Conservation (phyloP, 37 sponge, comb jelly and placozoan genomes). For the Mnemiopsis leidyi region DNA sequence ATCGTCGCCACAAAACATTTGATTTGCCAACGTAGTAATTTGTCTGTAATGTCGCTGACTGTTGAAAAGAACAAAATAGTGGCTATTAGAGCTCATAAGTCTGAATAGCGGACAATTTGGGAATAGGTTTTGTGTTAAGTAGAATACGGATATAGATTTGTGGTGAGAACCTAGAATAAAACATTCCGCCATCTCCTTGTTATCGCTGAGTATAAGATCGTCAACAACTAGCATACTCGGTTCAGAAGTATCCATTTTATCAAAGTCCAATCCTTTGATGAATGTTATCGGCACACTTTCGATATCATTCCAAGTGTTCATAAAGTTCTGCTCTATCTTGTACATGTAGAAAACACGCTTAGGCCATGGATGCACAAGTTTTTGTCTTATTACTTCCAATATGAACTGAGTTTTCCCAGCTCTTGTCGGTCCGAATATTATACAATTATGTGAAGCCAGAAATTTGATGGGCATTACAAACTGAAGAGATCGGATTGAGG, state of each 20-base stretch:
- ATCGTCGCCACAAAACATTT: not conserved
- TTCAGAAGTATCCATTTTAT: conserved; percentile 33
- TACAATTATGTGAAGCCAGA: not conserved
- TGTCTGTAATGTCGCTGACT: not conserved
- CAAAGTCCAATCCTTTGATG: conserved; percentile 1
- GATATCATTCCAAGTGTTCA: not conserved
- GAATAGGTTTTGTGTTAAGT: conserved; percentile 27
- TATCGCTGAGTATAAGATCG: not conserved
- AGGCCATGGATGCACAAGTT: not conserved
- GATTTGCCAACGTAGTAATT: not conserved
- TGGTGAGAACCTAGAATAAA: conserved; percentile 38
- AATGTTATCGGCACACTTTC: not conserved
- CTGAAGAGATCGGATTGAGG: not conserved
- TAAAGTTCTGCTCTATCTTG: not conserved
- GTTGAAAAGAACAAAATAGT: not conserved
- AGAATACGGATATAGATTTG: not conserved
- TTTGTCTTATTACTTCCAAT: not conserved
- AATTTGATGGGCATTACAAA: conserved; percentile 47
- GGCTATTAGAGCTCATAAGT: not conserved
- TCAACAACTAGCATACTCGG: not conserved
- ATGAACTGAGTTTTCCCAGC: conserved; percentile 56
- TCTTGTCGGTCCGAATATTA: conserved; percentile 8
- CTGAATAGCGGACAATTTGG: not conserved
- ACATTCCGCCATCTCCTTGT: not conserved
- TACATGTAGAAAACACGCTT: conserved; percentile 21